phyloP scores from a whole-genome alignment of 2,797 vertebrate genomes.

The Sylvilagus floridanus region DNA sequence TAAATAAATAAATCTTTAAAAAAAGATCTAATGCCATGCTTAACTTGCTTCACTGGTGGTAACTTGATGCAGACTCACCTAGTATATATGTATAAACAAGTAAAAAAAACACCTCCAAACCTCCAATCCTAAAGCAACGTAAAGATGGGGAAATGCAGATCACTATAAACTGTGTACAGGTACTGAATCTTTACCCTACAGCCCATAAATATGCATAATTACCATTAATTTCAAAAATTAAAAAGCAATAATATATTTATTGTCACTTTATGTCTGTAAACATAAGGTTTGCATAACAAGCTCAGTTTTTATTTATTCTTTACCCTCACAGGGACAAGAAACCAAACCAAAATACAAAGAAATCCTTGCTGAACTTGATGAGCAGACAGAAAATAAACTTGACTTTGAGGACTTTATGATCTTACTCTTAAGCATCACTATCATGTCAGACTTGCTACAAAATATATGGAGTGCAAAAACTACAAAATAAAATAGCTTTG shows the following conservation, averaged over 20 bases:
- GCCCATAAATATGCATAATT: too few relatives aligned
- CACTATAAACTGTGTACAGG: too few relatives aligned
- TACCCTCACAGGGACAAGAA: conserved; percentile 88
- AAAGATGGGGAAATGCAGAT: too few relatives aligned
- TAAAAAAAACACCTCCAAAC: too few relatives aligned
- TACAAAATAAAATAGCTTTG: conserved; percentile 60
- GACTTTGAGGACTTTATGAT: conserved; percentile 90
- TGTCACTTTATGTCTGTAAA: conserved; percentile 13
- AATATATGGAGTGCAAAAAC: conserved; percentile 83
- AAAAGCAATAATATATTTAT: background rate
- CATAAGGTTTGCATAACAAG: background rate
- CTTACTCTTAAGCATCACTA: conserved; percentile 86
- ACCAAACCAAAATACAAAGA: conserved; percentile 88
- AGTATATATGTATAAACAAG: too few relatives aligned
- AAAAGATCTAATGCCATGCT: background rate
- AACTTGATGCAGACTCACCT: background rate
- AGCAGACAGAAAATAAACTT: conserved; percentile 85
- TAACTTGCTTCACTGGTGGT: background rate
- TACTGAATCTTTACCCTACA: too few relatives aligned
- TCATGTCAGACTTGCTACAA: conserved; percentile 88
- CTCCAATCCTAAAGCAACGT: too few relatives aligned
- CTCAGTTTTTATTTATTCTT: background rate
- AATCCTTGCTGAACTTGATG: conserved; percentile 87
- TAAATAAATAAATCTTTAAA: too few relatives aligned
- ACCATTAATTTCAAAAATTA: too few relatives aligned